These are phyloP conservation scores for Conger conger DNA, from an alignment of 2,113 vertebrate genomes.

Conservation along the genomic window DNA sequence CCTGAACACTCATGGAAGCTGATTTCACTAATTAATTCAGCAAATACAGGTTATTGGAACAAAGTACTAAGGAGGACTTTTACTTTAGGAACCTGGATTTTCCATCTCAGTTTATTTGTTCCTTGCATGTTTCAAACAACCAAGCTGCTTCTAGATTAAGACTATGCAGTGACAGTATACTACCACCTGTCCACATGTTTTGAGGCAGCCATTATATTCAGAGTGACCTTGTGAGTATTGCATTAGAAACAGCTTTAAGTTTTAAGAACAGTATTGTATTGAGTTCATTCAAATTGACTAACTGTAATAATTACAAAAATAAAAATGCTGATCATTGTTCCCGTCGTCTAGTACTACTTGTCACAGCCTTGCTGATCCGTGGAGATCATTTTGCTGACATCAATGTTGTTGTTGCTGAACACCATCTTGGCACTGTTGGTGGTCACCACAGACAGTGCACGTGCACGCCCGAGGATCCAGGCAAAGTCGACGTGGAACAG, in stretches of 20 bases:
- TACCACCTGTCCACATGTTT: background rate
- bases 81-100: background rate
- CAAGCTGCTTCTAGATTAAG: background rate
- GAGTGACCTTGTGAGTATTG: too few species aligned
- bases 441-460: slow-evolving; percentile 66
- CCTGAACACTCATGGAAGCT: too few species aligned
- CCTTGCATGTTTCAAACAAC: too few species aligned
- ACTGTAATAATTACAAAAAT: too few species aligned
- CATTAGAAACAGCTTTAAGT: too few species aligned
- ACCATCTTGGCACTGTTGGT: slow-evolving; percentile 69
- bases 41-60: background rate
- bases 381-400: slow-evolving; percentile 66
- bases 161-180: background rate
- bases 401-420: slow-evolving; percentile 70
- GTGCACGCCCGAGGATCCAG: slow-evolving; percentile 82
- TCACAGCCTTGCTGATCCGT: slow-evolving; percentile 80
- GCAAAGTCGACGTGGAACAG: slow-evolving; percentile 78
- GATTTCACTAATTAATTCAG: background rate
- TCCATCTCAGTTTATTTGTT: too few species aligned
- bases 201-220: too few species aligned
- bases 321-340: background rate
- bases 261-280: too few species aligned
- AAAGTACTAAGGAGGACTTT: background rate
- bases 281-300: too few species aligned
- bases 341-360: background rate